These are phyloP conservation scores for Adrianichthys oophorus DNA, from an alignment of 2,797 vertebrate species.

Conservation along the genomic window DNA sequence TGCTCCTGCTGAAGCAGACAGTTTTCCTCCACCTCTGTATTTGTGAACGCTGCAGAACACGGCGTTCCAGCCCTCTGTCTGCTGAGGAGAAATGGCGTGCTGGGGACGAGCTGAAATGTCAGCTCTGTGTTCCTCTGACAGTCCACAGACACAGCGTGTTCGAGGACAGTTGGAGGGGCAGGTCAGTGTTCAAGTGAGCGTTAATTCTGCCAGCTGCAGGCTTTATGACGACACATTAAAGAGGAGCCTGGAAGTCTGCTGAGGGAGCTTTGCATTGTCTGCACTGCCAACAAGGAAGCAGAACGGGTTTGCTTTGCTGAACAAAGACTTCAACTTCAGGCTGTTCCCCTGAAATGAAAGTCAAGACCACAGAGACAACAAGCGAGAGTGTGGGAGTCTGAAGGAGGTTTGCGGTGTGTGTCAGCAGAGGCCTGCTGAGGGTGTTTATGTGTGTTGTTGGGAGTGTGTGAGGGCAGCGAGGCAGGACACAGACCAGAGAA, in stretches of 20 bases:
- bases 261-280: conserved; percentile 60
- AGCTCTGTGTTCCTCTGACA: conserved; percentile 46
- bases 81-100: conserved; percentile 30
- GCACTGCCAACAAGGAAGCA: conserved; percentile 59
- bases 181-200: conserved; percentile 43
- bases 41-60: not conserved
- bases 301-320: conserved; percentile 60
- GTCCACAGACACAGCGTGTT: conserved; percentile 38
- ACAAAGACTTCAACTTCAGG: conserved; percentile 62
- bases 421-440: conserved; percentile 49
- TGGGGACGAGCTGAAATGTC: conserved; percentile 47
- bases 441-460: conserved; percentile 36
- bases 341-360: conserved; percentile 48
- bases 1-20: conserved; percentile 30
- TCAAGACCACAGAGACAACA: conserved; percentile 51
- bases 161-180: conserved; percentile 51
- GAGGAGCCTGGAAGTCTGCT: conserved; percentile 75
- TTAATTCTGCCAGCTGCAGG: conserved; percentile 69
- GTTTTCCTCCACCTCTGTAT: conserved; percentile 11
- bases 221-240: conserved; percentile 79
- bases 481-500: conserved; percentile 58
- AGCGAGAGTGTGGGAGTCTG: conserved; percentile 29
- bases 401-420: conserved; percentile 46
- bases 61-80: conserved; percentile 38
- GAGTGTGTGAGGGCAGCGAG: conserved; percentile 67